phyloP scores from a whole-genome alignment of 2,113 vertebrate genomes.

The Mystacornis crossleyi region DNA sequence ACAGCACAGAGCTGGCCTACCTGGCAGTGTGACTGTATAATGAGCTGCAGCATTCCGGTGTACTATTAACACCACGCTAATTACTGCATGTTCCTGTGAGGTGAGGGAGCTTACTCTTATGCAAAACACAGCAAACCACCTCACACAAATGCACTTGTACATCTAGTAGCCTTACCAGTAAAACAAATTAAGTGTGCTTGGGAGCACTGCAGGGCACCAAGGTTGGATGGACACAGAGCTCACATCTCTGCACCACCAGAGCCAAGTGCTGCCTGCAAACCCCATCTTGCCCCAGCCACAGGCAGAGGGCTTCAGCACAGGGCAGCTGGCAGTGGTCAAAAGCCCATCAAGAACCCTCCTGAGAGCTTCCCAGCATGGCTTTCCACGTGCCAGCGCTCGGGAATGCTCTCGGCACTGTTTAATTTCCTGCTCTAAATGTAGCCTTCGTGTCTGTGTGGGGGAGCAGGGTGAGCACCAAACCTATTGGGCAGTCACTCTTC shows the following conservation, averaged over 20 bases:
- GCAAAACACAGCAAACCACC: not conserved
- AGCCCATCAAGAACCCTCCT: not conserved
- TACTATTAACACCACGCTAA: not conserved
- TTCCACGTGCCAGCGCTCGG: rapidly evolving
- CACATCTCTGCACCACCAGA: not conserved
- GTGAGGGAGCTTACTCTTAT: not conserved
- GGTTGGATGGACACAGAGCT: not conserved
- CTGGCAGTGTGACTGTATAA: not conserved
- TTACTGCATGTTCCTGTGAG: not conserved
- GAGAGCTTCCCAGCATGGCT: not conserved
- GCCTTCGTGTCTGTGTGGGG: rapidly evolving
- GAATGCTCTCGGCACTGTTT: not conserved
- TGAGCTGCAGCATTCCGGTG: not conserved
- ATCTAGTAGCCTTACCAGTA: not conserved
- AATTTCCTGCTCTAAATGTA: not conserved
- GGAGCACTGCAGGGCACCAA: not conserved
- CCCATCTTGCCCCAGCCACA: rapidly evolving
- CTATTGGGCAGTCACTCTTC: not conserved
- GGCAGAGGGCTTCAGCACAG: not conserved
- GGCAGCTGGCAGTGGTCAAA: not conserved
- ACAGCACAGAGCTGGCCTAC: not conserved
- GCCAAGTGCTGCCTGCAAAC: not conserved
- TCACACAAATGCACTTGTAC: not conserved
- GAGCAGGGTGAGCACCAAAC: not conserved
- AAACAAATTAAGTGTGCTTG: not conserved